These are phyloP conservation scores for Dynastes maya DNA, from an alignment of 2,888 invertebrate species.

Conservation along the genomic window DNA sequence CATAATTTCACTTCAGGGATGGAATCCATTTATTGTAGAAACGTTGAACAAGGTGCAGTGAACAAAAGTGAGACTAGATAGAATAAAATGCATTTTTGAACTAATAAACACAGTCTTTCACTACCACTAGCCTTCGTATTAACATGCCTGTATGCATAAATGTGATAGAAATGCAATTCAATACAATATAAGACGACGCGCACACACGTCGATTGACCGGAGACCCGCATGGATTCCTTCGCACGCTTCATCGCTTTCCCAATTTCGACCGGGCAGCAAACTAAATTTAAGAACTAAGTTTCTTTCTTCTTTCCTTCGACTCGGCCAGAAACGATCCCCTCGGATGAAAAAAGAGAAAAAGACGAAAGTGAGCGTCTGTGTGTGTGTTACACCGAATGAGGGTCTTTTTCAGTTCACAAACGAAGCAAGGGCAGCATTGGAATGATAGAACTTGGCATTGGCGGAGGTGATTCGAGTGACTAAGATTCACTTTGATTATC, in stretches of 20 bases:
- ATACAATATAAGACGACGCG: background rate
- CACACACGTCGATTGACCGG: conserved; percentile 60
- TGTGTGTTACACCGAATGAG: background rate
- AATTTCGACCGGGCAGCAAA: conserved; percentile 65
- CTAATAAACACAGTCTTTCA: too few relatives aligned
- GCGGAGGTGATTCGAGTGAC: conserved; percentile 49
- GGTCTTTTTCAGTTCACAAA: conserved; percentile 6
- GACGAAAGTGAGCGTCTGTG: conserved; percentile 57
- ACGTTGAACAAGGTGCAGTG: too few relatives aligned
- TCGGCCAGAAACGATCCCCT: conserved; percentile 44
- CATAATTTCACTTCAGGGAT: too few relatives aligned
- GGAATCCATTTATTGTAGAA: too few relatives aligned
- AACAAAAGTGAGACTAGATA: too few relatives aligned
- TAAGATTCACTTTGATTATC: conserved; percentile 62
- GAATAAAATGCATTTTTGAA: too few relatives aligned
- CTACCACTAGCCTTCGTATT: too few relatives aligned
- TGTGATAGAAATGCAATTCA: background rate
- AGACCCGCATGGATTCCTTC: conserved; percentile 65
- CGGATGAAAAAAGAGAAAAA: conserved; percentile 57
- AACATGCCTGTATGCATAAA: too few relatives aligned
- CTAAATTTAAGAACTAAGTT: conserved; percentile 68
- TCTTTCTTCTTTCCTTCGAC: conserved; percentile 58
- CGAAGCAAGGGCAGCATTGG: background rate
- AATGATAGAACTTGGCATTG: conserved; percentile 20
- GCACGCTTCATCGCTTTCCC: conserved; percentile 65